Percentiles rank a stretch among this genome's conserved stretches.
Evolutionary conservation across 2,113 vertebrate genomes (phyloP).

Genomic region (Neofelis nebulosa): DNA sequence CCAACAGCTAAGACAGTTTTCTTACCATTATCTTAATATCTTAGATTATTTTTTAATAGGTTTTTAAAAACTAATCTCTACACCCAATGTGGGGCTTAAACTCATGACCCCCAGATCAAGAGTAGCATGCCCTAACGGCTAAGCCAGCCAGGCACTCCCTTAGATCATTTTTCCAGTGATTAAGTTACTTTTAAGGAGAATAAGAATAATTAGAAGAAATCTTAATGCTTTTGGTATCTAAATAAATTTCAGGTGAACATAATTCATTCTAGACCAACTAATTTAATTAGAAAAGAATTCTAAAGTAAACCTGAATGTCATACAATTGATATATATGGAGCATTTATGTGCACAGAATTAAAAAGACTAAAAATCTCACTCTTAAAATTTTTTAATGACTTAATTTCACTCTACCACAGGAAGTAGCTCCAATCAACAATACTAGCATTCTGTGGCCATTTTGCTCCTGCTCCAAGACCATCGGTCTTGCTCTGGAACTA

Average conservation of each 20-base stretch:
- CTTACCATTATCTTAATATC: neutral
- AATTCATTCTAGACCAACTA: slow-evolving; percentile 29
- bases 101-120: neutral
- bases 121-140: neutral
- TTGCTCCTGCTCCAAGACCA: neutral
- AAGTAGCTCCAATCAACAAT: neutral
- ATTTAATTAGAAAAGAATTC: slow-evolving; percentile 46
- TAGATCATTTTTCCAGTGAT: slow-evolving; percentile 40
- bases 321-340: neutral
- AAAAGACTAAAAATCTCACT: neutral
- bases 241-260: slow-evolving; percentile 8
- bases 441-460: neutral
- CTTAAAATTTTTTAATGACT: neutral
- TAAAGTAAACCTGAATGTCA: slow-evolving; percentile 36
- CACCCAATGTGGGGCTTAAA: neutral
- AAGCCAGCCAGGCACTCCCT: neutral
- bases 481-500: neutral
- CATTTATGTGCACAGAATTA: slow-evolving; percentile 8
- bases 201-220: slow-evolving; percentile 1
- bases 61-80: neutral
- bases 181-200: slow-evolving; percentile 18
- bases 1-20: neutral
- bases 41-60: neutral
- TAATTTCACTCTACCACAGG: slow-evolving; percentile 14
- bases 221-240: neutral